Base-by-base conservation (phyloP, 2,888 invertebrate genomes). In the Plebejus argus region DNA sequence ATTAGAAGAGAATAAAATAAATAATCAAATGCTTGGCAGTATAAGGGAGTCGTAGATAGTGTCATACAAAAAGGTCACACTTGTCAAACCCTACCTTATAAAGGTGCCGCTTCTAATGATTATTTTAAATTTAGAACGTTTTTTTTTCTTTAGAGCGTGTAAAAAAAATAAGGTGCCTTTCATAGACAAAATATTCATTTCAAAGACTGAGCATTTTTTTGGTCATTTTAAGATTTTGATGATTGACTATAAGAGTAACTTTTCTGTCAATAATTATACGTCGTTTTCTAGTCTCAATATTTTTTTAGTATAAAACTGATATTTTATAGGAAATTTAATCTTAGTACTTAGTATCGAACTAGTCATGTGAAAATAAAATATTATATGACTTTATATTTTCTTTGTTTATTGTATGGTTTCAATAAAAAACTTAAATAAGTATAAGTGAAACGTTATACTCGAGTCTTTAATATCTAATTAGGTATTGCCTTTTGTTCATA, bases 71-170 rank as follows among this genome's bases (percentile, higher is more conserved):
- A 66, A 66, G 66, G 66, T 66, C 28, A 66, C 66, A 33, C 15
- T 5, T 66, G 61, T 66, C 18, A 77, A 74, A 76, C 76, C 56
- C 74, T 66, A 45, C 74, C 53, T 77, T 72, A 76, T 77, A 79
- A 71, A 71, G 71, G 71, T 39, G 71, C 71, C 71, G 39, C 71
- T 35, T 66, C 66, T 66, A 66, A 66, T 33, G 28, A 66, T 18
- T 35, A 7, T 77, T 76, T 18, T 70, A 39, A 12, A 78, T 78
- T 76, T 76, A 79, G 76, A 78, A 33, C 74, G 80, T 81, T 80
- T 70, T 74, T 78, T 12, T 28, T 66, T 28, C 58, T 20, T 58
- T 3, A 58, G 12, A 2, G 58, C 5, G 58, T 66, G 28, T 58
- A 58, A 58, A 58, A 58, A 58, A 58, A 58, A 45, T 12, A 10